These are phyloP conservation scores for Zaprionus nigranus DNA, from an alignment of 1,140 invertebrate species.

Conservation along the genomic window DNA sequence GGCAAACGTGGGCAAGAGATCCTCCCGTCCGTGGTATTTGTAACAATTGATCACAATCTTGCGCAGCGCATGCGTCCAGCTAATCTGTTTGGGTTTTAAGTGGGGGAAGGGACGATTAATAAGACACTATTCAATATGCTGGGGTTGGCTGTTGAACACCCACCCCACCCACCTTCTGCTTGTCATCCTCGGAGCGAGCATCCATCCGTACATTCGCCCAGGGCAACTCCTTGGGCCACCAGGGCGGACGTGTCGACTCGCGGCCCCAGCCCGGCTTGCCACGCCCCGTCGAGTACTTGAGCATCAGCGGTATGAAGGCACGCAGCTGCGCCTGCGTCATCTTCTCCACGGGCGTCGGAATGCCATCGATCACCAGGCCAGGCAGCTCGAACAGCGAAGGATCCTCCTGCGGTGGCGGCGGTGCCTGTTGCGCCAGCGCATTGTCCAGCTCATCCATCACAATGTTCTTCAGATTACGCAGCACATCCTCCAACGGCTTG, in stretches of 20 bases:
- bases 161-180: constrained; percentile 92
- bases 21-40: constrained; percentile 98
- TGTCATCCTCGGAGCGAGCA: constrained; percentile 97
- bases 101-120: constrained; percentile 29
- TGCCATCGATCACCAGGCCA: constrained; percentile 97
- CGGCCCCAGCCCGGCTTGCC: constrained; percentile 99
- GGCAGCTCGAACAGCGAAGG: constrained; percentile 97
- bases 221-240: constrained; percentile 98
- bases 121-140: constrained; percentile 19
- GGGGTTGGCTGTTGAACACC: constrained; percentile 58
- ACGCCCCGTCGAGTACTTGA: constrained; percentile 97
- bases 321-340: constrained; percentile 99
- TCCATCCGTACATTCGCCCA: constrained; percentile 99
- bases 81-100: constrained; percentile 88
- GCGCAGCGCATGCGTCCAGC: constrained; percentile 98
- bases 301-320: constrained; percentile 98
- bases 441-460: constrained; percentile 98
- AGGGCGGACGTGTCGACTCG: constrained; percentile 96
- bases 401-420: constrained; percentile 95
- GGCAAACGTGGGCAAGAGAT: constrained; percentile 96
- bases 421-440: constrained; percentile 96
- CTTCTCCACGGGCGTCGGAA: constrained; percentile 99
- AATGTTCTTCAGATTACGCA: constrained; percentile 94
- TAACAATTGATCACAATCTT: constrained; percentile 99
- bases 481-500: constrained; percentile 98